Evolutionary conservation across 2,888 invertebrate genomes (phyloP).

Genomic region (Macaria notata): DNA sequence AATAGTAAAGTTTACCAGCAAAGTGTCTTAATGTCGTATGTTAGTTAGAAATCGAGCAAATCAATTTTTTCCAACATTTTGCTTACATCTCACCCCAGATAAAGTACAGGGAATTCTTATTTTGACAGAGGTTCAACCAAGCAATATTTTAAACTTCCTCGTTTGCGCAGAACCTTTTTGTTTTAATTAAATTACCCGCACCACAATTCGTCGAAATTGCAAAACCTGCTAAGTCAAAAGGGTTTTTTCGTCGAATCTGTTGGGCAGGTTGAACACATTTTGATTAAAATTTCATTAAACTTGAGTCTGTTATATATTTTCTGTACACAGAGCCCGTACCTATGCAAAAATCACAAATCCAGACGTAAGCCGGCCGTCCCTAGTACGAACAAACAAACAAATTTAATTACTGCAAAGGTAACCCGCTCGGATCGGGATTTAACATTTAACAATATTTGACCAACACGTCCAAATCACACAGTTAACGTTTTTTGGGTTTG

Average conservation of each 20-base stretch:
- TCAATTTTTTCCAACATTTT: too few relatives aligned
- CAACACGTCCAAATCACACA: constrained; percentile 17
- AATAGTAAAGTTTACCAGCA: too few relatives aligned
- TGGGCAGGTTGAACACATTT: constrained; percentile 44
- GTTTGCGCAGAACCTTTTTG: constrained; percentile 17
- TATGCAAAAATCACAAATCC: constrained; percentile 51
- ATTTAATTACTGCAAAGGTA: constrained; percentile 54
- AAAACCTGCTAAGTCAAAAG: constrained; percentile 36
- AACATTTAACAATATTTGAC: constrained; percentile 14
- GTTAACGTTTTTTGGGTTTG: constrained; percentile 4
- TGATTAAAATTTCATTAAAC: constrained; percentile 61
- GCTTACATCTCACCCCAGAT: too few relatives aligned
- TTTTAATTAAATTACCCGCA: constrained; percentile 23
- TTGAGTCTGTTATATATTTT: constrained; percentile 50
- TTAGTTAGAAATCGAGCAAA: too few relatives aligned
- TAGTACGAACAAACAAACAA: constrained; percentile 54
- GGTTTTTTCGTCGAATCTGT: constrained; percentile 35
- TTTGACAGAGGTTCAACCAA: constrained; percentile 5
- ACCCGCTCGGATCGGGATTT: constrained; percentile 6
- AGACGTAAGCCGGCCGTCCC: constrained; percentile 42
- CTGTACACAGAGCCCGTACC: constrained; percentile 41
- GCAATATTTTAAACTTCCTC: constrained; percentile 16
- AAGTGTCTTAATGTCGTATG: too few relatives aligned
- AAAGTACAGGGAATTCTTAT: neutral
- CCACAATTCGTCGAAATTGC: constrained; percentile 18